Percentiles rank a stretch among this genome's conserved stretches.
Evolutionary conservation across 2,797 vertebrate species (phyloP).

Genomic region (Loris lydekkerianus): DNA sequence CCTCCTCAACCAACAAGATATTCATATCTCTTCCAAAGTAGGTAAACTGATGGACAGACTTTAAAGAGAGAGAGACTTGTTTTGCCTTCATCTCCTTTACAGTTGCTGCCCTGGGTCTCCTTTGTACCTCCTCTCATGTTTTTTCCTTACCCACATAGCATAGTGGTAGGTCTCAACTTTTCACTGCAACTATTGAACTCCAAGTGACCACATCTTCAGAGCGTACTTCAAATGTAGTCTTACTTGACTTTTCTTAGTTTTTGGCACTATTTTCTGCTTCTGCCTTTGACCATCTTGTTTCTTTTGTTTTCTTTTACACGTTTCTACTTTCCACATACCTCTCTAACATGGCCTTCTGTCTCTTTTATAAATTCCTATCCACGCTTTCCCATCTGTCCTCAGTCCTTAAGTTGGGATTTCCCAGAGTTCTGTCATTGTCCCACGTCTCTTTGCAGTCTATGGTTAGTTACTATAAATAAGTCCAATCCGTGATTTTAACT

Average conservation of each 20-base stretch:
- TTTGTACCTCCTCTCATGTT: neutral
- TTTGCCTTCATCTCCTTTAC: neutral
- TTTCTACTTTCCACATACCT: neutral
- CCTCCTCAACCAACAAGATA: neutral
- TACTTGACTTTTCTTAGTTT: neutral
- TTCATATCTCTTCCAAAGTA: neutral
- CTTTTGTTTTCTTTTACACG: slow-evolving; percentile 13
- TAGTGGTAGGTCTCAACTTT: neutral
- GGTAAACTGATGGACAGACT: neutral
- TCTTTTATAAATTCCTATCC: neutral
- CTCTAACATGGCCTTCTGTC: neutral
- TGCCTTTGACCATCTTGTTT: slow-evolving; percentile 31
- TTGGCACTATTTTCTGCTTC: slow-evolving; percentile 13
- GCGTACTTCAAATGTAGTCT: neutral
- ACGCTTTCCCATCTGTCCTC: neutral
- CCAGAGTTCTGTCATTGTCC: neutral
- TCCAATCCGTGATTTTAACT: neutral
- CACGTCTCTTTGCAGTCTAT: neutral
- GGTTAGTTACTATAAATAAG: neutral
- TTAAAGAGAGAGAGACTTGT: neutral
- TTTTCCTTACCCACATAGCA: neutral
- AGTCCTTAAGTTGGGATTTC: slow-evolving; percentile 18
- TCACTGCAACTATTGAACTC: neutral
- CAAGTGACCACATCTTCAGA: neutral
- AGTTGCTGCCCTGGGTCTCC: neutral